Percentiles rank a stretch among this genome's conserved stretches.
These are phyloP conservation scores for Petroica traversi DNA, from an alignment of 2,113 vertebrate species.

Conservation along the genomic window DNA sequence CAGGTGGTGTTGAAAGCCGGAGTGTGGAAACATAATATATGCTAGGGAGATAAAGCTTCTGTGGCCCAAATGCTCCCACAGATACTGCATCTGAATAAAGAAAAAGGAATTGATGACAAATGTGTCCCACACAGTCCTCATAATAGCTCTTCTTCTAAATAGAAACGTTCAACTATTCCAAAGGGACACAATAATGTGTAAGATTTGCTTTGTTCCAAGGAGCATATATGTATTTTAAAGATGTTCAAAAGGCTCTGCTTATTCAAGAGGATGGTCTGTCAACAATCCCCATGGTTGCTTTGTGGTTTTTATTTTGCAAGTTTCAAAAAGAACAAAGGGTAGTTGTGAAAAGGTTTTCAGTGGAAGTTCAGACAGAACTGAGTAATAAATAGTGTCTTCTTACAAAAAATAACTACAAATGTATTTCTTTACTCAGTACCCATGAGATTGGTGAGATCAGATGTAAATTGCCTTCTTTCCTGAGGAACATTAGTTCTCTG, in stretches of 20 bases:
- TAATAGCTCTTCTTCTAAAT: background rate
- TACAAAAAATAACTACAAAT: background rate
- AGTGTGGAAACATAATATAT: background rate
- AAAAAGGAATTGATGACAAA: background rate
- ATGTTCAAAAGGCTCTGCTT: background rate
- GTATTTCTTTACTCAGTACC: background rate
- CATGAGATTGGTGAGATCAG: background rate
- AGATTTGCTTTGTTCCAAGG: background rate
- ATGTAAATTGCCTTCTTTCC: background rate
- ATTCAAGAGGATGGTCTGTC: background rate
- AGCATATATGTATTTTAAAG: background rate
- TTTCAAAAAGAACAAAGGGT: background rate
- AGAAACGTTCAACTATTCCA: background rate
- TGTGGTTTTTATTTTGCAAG: background rate
- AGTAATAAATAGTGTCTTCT: background rate
- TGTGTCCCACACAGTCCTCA: background rate
- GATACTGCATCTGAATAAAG: background rate
- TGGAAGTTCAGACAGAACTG: background rate
- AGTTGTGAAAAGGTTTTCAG: background rate
- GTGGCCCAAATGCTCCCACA: background rate
- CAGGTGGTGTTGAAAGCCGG: background rate
- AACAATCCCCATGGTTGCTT: background rate
- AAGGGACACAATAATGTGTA: background rate
- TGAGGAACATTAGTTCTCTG: background rate
- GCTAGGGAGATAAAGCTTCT: background rate